Evolutionary conservation across 2,113 vertebrate genomes (phyloP).

Genomic region (Onychostoma macrolepis): DNA sequence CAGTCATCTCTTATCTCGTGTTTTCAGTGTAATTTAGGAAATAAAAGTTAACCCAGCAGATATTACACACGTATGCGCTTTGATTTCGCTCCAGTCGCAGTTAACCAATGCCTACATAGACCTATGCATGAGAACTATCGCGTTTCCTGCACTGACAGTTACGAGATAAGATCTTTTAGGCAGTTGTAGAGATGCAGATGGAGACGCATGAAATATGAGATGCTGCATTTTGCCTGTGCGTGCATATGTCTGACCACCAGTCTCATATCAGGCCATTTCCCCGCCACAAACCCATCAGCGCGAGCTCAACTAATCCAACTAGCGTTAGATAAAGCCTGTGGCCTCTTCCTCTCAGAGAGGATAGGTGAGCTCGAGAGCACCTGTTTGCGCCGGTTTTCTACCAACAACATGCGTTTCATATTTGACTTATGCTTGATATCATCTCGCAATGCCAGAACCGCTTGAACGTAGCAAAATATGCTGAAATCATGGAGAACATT

Average conservation of each 20-base stretch:
- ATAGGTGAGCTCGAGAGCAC: constrained; percentile 18
- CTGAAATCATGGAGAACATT: background rate
- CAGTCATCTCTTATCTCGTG: background rate
- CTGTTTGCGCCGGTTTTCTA: background rate
- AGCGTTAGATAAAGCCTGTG: constrained; percentile 30
- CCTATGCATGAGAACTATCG: constrained; percentile 23
- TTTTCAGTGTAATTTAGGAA: constrained; percentile 14
- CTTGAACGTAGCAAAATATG: background rate
- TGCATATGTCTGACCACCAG: constrained; percentile 50
- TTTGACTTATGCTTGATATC: background rate
- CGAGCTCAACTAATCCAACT: constrained; percentile 21
- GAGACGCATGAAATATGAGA: constrained; percentile 52
- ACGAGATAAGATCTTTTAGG: constrained; percentile 51
- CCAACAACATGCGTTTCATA: background rate
- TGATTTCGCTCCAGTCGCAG: background rate
- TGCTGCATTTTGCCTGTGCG: constrained; percentile 30
- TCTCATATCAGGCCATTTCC: constrained; percentile 48
- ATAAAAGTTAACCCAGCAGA: background rate
- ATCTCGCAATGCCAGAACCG: background rate
- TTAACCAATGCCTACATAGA: constrained; percentile 17
- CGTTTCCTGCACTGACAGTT: constrained; percentile 56
- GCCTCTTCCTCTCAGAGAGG: constrained; percentile 42
- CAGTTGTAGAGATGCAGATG: constrained; percentile 54
- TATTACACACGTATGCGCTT: background rate
- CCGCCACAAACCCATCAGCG: background rate